Base-by-base conservation (phyloP, 35 echinoderm and acorn worm species). In the Ophioderma brevispina region DNA sequence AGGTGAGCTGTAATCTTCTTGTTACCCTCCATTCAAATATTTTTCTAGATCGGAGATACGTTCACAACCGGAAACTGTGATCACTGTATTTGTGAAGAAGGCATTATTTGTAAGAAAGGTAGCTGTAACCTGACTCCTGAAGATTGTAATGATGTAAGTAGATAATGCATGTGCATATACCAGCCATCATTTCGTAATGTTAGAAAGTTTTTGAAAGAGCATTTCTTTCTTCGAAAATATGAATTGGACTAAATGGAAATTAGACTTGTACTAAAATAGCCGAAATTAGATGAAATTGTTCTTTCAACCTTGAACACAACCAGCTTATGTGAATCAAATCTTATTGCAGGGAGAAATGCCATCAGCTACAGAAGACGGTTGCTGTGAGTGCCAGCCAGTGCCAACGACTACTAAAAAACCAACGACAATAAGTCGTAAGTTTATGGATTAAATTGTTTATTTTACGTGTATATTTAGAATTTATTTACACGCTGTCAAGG, bases 331-430 rank as follows among this genome's bases (percentile, higher is more conserved):
- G 11, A 39, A 8, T 80, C 21, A 14, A 25, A 0, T 37, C 36
- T 33, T 49, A 36, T 46, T 76, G 0, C 52, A 90, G 89, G 89
- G 89, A 34, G 80, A 90, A 78, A 39, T 75, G 17, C 42, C 81
- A 30, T 37, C 50, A 15, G 6, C 15, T 5, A 90, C 80, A n/a
- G 89, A 10, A 32, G 89, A 84, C 11, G 38, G 31, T 14, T 90
- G 89, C 40, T 90, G 89, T 40, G 52, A 83, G 39, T 90, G 89
- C 59, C 80, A 80, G 38, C 46, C 55, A 77, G 19, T 90, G 8
- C 42, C 80, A 36, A 90, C 89, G 33, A 90, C 79, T 5, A 79
- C 80, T 30, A 8, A 23, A 38, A 31, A 64, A 42, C 80, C 89
- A 76, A 87, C 82, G 1, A 85, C 82, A 33, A 85, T 37, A 34